Evolutionary conservation across 2,797 vertebrate species (phyloP).

Genomic region (Merluccius polli): DNA sequence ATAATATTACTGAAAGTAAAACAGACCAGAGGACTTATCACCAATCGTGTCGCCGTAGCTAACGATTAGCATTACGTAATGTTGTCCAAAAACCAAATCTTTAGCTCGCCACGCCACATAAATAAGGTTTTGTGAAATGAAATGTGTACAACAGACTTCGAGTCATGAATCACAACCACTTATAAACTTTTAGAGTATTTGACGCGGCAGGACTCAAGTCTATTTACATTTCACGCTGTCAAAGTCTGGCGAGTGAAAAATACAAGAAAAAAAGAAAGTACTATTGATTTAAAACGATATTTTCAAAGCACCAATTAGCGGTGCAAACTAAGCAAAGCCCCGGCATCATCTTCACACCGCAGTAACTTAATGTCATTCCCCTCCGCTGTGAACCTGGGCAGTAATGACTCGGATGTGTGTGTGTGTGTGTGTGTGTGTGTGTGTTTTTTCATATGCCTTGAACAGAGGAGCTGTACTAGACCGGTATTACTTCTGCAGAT

Average conservation of each 20-base stretch:
- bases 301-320: background rate
- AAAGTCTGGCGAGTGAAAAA: background rate
- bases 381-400: background rate
- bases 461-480: background rate
- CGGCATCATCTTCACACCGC: background rate
- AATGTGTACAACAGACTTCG: no score
- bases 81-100: background rate
- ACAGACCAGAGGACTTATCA: no score
- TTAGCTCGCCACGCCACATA: background rate
- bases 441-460: background rate
- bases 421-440: no score
- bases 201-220: background rate
- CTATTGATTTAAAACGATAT: slow-evolving; percentile 1
- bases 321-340: background rate
- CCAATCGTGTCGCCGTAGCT: no score
- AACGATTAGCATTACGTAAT: background rate
- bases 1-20: no score
- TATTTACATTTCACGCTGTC: slow-evolving; percentile 1
- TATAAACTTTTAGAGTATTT: background rate
- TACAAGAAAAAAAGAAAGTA: background rate
- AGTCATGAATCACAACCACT: background rate
- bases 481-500: background rate
- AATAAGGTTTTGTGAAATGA: background rate
- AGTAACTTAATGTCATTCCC: background rate
- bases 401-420: background rate